Conservation (phyloP, 1,140 invertebrate species). For the Belonocnema kinseyi region DNA sequence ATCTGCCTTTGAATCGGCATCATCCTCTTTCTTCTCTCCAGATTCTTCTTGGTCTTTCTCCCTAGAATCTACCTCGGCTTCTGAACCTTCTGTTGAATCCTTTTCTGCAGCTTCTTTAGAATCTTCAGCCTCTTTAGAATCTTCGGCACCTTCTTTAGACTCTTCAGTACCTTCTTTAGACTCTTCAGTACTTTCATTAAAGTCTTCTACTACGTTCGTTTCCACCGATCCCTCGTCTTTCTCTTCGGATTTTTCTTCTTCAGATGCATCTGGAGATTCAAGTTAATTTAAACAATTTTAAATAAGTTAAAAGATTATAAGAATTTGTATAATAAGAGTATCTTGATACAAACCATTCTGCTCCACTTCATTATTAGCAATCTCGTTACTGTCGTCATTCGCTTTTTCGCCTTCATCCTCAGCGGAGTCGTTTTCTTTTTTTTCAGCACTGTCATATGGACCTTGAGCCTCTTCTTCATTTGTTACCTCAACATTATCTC, state of each 20-base stretch:
- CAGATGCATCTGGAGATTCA: slow-evolving; percentile 34
- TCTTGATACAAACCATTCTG: slow-evolving; percentile 39
- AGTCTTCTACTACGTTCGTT: slow-evolving; percentile 36
- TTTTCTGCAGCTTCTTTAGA: slow-evolving; percentile 15
- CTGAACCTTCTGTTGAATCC: slow-evolving; percentile 26
- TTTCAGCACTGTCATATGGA: slow-evolving; percentile 33
- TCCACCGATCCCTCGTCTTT: slow-evolving; percentile 24
- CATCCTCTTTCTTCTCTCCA: slow-evolving; percentile 43
- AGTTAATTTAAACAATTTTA: not conserved
- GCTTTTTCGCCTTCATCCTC: slow-evolving; percentile 46
- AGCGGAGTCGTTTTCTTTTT: slow-evolving; percentile 40
- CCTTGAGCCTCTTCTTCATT: slow-evolving; percentile 43
- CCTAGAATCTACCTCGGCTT: slow-evolving; percentile 27
- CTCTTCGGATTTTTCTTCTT: slow-evolving; percentile 36
- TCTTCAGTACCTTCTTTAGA: not conserved
- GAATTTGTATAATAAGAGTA: not conserved
- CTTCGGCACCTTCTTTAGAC: slow-evolving; percentile 33
- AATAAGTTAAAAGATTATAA: too few species aligned
- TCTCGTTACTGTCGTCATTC: slow-evolving; percentile 55
- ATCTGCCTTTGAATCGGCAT: slow-evolving; percentile 38
- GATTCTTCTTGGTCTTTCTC: slow-evolving; percentile 38
- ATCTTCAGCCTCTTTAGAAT: slow-evolving; percentile 32
- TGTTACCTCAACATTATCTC: slow-evolving; percentile 40
- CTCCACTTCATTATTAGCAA: slow-evolving; percentile 37
- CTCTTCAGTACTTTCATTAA: slow-evolving; percentile 47